These are phyloP conservation scores for Hyppa rectilinea DNA, from an alignment of 2,888 invertebrate genomes.

Conservation along the genomic window DNA sequence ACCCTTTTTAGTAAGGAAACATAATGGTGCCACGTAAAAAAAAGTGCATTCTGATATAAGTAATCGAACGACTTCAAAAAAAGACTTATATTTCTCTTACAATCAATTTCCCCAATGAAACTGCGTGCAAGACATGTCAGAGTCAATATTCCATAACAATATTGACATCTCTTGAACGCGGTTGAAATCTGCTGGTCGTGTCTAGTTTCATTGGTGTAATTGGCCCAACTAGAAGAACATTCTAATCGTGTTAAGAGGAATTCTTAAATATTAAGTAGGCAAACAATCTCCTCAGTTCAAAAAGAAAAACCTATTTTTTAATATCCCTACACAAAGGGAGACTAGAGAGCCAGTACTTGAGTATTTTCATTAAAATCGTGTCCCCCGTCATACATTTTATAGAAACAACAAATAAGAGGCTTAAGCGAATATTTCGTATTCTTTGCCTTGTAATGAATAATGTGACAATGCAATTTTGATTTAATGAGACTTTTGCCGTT, in stretches of 20 bases:
- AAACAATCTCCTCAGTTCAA: slow-evolving; percentile 36
- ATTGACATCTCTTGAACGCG: too few species aligned
- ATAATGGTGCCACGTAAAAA: too few species aligned
- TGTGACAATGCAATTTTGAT: slow-evolving; percentile 59
- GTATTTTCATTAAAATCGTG: slow-evolving; percentile 75
- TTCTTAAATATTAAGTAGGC: slow-evolving; percentile 37
- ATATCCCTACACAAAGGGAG: slow-evolving; percentile 69
- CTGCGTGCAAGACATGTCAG: too few species aligned
- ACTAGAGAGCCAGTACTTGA: slow-evolving; percentile 68
- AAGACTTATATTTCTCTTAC: too few species aligned
- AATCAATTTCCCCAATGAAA: too few species aligned
- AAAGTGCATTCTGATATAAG: too few species aligned
- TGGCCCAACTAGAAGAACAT: too few species aligned
- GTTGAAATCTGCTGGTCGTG: too few species aligned
- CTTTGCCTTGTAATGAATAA: slow-evolving; percentile 73
- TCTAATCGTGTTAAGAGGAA: neutral
- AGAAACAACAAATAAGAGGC: slow-evolving; percentile 80
- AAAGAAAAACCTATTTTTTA: slow-evolving; percentile 57
- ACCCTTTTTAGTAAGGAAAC: too few species aligned
- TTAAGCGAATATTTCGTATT: slow-evolving; percentile 75
- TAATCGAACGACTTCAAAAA: too few species aligned
- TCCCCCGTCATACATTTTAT: slow-evolving; percentile 76
- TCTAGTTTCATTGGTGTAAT: too few species aligned
- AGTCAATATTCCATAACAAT: too few species aligned
- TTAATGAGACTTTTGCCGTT: slow-evolving; percentile 50